These are phyloP conservation scores for Pogona vitticeps DNA, from an alignment of 2,113 vertebrate genomes.

Conservation along the genomic window DNA sequence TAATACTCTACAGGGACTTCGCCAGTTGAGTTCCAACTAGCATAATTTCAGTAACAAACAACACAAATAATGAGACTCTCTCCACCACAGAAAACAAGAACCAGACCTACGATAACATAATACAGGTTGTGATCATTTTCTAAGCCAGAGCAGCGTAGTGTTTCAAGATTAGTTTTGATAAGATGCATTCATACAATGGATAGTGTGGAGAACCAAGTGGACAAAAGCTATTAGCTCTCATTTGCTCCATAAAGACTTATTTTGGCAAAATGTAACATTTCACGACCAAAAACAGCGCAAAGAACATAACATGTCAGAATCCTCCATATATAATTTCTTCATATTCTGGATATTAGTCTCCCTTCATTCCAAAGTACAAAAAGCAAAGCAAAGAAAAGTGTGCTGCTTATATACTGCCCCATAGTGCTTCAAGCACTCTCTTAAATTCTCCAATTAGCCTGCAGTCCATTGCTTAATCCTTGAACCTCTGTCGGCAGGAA, in stretches of 20 bases:
- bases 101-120: background rate
- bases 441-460: conserved; percentile 44
- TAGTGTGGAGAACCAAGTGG: background rate
- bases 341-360: background rate
- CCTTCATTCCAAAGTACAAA: background rate
- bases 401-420: too few species aligned
- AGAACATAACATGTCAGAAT: background rate
- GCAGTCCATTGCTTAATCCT: conserved; percentile 37
- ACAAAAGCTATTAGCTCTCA: too few species aligned
- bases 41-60: background rate
- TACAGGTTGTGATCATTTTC: too few species aligned
- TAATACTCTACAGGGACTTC: background rate
- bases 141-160: too few species aligned
- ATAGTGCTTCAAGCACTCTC: too few species aligned
- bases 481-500: conserved; percentile 46
- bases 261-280: too few species aligned
- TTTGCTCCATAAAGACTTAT: too few species aligned
- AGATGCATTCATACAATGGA: too few species aligned
- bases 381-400: too few species aligned
- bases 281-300: too few species aligned
- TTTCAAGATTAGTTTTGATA: too few species aligned
- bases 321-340: background rate
- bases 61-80: background rate
- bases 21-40: background rate
- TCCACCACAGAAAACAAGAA: background rate